Percentiles rank a stretch among this genome's conserved stretches.
These are phyloP conservation scores for Coregonus sp. DNA, from an alignment of 2,797 vertebrate genomes.

Conservation along the genomic window DNA sequence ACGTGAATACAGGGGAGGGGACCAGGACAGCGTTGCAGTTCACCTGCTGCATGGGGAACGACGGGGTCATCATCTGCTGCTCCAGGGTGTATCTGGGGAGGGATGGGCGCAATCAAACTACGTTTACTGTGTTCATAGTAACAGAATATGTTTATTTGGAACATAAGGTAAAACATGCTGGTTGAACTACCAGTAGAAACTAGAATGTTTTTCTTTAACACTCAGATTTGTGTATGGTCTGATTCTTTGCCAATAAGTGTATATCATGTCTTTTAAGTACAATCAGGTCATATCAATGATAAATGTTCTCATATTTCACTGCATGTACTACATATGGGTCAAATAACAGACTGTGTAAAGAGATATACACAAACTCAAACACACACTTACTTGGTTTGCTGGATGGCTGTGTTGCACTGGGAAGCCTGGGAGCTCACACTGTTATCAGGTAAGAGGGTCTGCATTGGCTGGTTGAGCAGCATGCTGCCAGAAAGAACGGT, in stretches of 20 bases:
- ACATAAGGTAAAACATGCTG: too few species aligned
- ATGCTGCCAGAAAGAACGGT: conserved; percentile 63
- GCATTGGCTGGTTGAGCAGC: conserved; percentile 81
- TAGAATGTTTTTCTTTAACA: too few species aligned
- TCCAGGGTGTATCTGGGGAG: conserved; percentile 78
- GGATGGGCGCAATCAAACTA: background rate
- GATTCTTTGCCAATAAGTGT: too few species aligned
- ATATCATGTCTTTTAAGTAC: background rate
- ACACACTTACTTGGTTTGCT: conserved; percentile 75
- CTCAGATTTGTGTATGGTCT: too few species aligned
- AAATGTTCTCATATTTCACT: background rate
- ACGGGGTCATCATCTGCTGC: conserved; percentile 75
- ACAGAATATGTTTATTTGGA: too few species aligned
- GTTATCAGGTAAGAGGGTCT: conserved; percentile 74
- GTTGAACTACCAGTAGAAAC: too few species aligned
- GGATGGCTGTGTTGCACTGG: conserved; percentile 76
- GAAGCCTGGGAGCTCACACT: conserved; percentile 70
- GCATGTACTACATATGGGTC: background rate
- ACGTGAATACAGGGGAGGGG: conserved; percentile 73
- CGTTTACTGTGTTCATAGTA: background rate
- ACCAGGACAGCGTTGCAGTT: conserved; percentile 73
- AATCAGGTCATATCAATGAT: background rate
- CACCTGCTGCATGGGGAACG: conserved; percentile 75
- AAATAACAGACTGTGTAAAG: background rate
- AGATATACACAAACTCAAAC: background rate